phyloP scores from a whole-genome alignment of 2,797 vertebrate species.

The Tarsius wallacei region DNA sequence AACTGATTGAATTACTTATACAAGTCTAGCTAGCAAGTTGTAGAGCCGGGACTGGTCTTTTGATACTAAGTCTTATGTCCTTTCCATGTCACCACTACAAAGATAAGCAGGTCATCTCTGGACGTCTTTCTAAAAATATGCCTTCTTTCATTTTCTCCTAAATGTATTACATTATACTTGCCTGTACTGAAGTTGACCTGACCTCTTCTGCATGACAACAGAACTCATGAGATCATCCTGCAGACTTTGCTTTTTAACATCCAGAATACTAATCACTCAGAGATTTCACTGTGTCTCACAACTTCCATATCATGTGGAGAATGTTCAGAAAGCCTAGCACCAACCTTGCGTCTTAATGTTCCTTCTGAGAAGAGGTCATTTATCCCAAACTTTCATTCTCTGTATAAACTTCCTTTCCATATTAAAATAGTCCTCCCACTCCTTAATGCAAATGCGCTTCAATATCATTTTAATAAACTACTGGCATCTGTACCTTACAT shows the following conservation, averaged over 20 bases:
- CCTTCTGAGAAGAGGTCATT: slow-evolving; percentile 12
- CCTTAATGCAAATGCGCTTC: slow-evolving; percentile 60
- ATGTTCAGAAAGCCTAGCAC: neutral
- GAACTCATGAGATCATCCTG: slow-evolving; percentile 2
- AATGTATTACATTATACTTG: neutral
- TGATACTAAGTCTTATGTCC: neutral
- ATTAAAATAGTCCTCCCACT: slow-evolving; percentile 54
- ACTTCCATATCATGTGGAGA: neutral
- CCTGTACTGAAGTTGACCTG: neutral
- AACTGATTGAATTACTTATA: neutral
- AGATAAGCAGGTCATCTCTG: slow-evolving; percentile 34
- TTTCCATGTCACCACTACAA: neutral
- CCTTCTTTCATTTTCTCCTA: slow-evolving; percentile 31
- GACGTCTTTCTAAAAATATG: slow-evolving; percentile 1
- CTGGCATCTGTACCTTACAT: neutral
- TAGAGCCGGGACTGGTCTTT: neutral
- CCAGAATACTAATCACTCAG: slow-evolving; percentile 10
- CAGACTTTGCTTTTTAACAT: neutral
- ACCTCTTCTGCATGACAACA: slow-evolving; percentile 31
- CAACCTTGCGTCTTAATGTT: neutral
- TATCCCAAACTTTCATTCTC: slow-evolving; percentile 54
- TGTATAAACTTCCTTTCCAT: slow-evolving; percentile 70
- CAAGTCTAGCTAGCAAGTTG: neutral
- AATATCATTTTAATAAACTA: slow-evolving; percentile 64
- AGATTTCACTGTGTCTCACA: neutral